These are phyloP conservation scores for Drosophila tropicalis DNA, from an alignment of 1,140 invertebrate genomes.

Conservation along the genomic window DNA sequence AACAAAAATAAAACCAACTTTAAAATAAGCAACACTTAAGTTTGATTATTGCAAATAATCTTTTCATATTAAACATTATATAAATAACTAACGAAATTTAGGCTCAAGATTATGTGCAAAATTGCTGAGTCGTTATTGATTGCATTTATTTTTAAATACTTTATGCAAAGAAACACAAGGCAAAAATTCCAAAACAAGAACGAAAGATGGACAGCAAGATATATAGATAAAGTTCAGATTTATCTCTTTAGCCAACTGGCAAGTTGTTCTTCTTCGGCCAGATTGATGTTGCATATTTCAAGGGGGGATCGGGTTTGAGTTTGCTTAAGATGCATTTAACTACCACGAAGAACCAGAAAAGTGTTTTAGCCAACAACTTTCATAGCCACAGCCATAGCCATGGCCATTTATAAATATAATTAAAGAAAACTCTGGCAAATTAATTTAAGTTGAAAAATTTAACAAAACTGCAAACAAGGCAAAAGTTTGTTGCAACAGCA, in stretches of 20 bases:
- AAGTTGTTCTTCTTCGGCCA: slow-evolving; percentile 28
- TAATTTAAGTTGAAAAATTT: slow-evolving; percentile 73
- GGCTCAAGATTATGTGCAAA: background rate
- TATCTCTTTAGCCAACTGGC: slow-evolving; percentile 1
- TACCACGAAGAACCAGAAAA: slow-evolving; percentile 51
- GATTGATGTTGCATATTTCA: slow-evolving; percentile 70
- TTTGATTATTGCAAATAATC: no score
- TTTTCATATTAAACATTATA: no score
- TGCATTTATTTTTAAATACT: slow-evolving; percentile 57
- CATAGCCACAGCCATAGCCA: slow-evolving; percentile 25
- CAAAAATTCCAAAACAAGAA: slow-evolving; percentile 8
- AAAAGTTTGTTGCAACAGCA: slow-evolving; percentile 45
- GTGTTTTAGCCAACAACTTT: slow-evolving; percentile 62
- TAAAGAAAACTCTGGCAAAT: slow-evolving; percentile 70
- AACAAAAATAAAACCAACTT: no score
- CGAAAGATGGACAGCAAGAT: slow-evolving; percentile 22
- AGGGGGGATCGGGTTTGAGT: background rate
- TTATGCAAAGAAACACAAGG: slow-evolving; percentile 51
- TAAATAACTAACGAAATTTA: background rate
- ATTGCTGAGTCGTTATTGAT: slow-evolving; percentile 13
- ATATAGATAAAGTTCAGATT: slow-evolving; percentile 46
- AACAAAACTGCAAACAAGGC: slow-evolving; percentile 51
- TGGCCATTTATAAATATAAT: slow-evolving; percentile 73
- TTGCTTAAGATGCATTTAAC: slow-evolving; percentile 42
- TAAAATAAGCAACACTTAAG: no score